Conservation (phyloP, 2,797 vertebrate genomes). For the Enteromius treurensis region DNA sequence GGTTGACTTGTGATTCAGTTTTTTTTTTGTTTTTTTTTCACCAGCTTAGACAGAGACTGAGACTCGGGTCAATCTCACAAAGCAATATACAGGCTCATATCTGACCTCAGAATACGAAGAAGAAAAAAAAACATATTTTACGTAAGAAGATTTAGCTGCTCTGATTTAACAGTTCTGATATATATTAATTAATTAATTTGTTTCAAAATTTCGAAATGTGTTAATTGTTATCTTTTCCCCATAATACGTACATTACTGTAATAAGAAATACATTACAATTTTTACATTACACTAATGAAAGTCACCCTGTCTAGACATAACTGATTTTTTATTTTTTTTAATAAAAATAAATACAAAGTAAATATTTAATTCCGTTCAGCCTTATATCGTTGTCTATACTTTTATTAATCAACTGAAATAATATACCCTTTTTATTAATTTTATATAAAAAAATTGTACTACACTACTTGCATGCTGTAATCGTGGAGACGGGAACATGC, state of each 20-base stretch:
- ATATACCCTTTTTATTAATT: neutral
- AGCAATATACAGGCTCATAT: neutral
- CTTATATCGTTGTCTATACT: neutral
- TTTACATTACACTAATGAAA: neutral
- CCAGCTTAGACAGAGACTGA: neutral
- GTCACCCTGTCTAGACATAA: no score
- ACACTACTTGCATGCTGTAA: no score
- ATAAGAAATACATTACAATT: neutral
- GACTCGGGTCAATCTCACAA: neutral
- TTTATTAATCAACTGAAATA: neutral
- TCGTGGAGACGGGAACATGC: no score
- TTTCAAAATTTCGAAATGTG: neutral
- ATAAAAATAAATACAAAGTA: neutral
- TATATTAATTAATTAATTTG: neutral
- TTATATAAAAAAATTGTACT: no score
- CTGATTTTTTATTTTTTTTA: no score
- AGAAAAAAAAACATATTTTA: neutral
- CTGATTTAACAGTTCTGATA: neutral
- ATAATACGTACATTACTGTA: neutral
- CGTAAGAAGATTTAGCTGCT: neutral
- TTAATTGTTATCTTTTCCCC: neutral
- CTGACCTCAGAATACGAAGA: neutral
- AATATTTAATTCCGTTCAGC: neutral
- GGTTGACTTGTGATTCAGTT: conserved; percentile 6
- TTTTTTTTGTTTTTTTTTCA: neutral